A percentile compares a stretch with the other conserved stretches of the same genome.
These are phyloP conservation scores for Rhodeus uyekii DNA, from an alignment of 2,797 vertebrate genomes.

Conservation along the genomic window DNA sequence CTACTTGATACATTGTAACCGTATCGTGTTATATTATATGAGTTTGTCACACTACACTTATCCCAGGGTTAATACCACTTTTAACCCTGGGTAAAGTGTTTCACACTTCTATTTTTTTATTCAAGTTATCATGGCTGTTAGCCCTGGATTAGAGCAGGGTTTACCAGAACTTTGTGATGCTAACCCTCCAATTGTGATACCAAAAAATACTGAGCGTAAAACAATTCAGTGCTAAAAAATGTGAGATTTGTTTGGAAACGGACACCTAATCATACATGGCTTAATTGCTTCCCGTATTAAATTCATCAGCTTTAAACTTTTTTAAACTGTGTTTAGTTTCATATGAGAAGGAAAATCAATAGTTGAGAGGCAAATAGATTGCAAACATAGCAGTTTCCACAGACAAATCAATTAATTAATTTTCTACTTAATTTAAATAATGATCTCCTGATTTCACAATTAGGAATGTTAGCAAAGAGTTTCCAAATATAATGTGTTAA, in stretches of 20 bases:
- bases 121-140: neutral
- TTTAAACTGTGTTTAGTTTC: neutral
- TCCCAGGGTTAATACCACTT: neutral
- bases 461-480: neutral
- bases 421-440: too few relatives aligned
- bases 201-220: neutral
- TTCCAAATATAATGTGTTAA: neutral
- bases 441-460: neutral
- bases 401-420: too few relatives aligned
- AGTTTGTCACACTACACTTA: neutral
- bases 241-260: neutral
- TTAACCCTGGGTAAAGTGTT: neutral
- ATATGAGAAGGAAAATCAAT: too few relatives aligned
- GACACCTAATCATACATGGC: too few relatives aligned
- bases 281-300: neutral
- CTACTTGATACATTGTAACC: neutral
- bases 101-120: neutral
- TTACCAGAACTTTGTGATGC: neutral
- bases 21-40: neutral
- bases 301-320: neutral
- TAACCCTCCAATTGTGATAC: neutral
- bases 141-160: neutral
- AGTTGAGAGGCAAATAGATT: too few relatives aligned
- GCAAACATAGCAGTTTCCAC: neutral
- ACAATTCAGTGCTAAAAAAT: neutral